Percentiles rank a stretch among this genome's conserved stretches.
Conservation (phyloP, 2,888 invertebrate species). For the Salpingus planirostris region DNA sequence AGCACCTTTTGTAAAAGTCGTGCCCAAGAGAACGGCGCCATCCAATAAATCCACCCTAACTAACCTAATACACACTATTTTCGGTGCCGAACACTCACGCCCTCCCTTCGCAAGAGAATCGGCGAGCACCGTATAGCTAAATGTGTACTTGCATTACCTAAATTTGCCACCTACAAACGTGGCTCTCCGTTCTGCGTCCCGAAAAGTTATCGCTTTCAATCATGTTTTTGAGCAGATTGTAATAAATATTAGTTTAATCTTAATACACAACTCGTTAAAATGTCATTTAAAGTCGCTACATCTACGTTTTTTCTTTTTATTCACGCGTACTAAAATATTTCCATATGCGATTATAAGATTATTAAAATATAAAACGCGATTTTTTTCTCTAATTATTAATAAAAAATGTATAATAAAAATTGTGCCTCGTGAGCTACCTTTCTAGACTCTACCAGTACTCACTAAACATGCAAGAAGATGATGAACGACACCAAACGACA, state of each 20-base stretch:
- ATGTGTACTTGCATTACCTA: too few species aligned
- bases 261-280: constrained; percentile 23
- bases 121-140: too few species aligned
- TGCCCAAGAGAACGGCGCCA: constrained; percentile 33
- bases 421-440: constrained; percentile 39
- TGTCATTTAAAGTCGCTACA: constrained; percentile 33
- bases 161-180: constrained; percentile 14
- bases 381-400: constrained; percentile 26
- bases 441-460: constrained; percentile 38
- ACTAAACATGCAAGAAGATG: constrained; percentile 33
- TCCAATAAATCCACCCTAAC: constrained; percentile 18
- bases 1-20: constrained; percentile 38
- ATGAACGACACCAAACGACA: constrained; percentile 31
- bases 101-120: too few species aligned
- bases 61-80: constrained; percentile 11
- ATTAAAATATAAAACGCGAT: constrained; percentile 42
- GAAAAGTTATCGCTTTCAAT: constrained; percentile 26
- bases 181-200: constrained; percentile 30
- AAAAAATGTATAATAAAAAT: constrained; percentile 22
- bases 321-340: constrained; percentile 40
- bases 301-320: too few species aligned
- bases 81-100: too few species aligned
- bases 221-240: constrained; percentile 23
- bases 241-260: too few species aligned
- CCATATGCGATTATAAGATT: constrained; percentile 33